These are phyloP conservation scores for Embiotoca jacksoni DNA, from an alignment of 2,113 vertebrate species.

Conservation along the genomic window DNA sequence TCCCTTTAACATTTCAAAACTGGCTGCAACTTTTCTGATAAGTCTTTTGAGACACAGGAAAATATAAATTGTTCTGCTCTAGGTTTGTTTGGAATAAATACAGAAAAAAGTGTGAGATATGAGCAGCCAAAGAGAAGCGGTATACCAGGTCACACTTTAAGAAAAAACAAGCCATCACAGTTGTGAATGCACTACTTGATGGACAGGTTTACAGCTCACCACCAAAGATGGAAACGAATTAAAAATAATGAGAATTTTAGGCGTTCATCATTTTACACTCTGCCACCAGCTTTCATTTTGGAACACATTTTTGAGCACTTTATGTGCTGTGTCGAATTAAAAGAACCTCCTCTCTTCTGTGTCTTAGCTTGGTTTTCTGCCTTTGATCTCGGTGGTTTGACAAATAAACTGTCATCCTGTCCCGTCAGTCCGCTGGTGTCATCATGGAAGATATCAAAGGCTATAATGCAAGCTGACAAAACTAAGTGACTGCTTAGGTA, in stretches of 20 bases:
- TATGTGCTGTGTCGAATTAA: slow-evolving; percentile 33
- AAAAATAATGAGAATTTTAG: slow-evolving; percentile 45
- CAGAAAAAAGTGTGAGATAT: background rate
- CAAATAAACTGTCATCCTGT: slow-evolving; percentile 45
- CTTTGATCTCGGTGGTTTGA: slow-evolving; percentile 52
- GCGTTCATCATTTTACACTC: slow-evolving; percentile 35
- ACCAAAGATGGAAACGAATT: slow-evolving; percentile 35
- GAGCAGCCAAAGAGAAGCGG: background rate
- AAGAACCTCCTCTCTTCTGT: slow-evolving; percentile 3
- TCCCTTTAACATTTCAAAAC: background rate
- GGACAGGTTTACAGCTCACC: slow-evolving; percentile 3
- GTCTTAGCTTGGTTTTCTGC: slow-evolving; percentile 3
- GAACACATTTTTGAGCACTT: slow-evolving; percentile 1
- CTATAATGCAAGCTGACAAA: slow-evolving; percentile 21
- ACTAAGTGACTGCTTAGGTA: background rate
- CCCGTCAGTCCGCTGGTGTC: slow-evolving; percentile 44
- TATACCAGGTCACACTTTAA: background rate
- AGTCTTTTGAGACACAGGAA: background rate
- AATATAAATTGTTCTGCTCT: background rate
- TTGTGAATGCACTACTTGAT: background rate
- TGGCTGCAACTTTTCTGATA: background rate
- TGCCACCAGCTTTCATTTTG: slow-evolving; percentile 38
- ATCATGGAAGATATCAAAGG: slow-evolving; percentile 21
- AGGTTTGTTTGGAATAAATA: slow-evolving; percentile 16
- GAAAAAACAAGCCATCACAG: background rate